Evolutionary conservation across 1,140 invertebrate genomes (phyloP), one percentile per base, ranked within the genome.

Genomic region (Drusus annulatus): DNA sequence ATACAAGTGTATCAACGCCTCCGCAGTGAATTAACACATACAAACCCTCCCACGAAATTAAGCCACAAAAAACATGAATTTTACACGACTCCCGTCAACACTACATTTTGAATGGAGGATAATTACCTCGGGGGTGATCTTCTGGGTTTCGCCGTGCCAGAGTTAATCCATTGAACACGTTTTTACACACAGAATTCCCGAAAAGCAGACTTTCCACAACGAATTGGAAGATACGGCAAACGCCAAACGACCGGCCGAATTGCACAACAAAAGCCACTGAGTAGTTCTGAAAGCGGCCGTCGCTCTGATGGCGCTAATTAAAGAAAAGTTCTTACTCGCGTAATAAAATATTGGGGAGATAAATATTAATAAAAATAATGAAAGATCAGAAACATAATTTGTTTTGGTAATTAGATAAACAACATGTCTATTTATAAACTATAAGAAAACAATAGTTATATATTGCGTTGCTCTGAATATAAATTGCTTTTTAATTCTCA

Each of bases 281-380:
- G 3, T 65, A 77, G 76, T 77, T 63, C 62, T 28, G 62, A 65
- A 77, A 77, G 76, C 76, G 60, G 60, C 54, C 74, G 58, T n/a
- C 17, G 50, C 19, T 60, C n/a, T 62, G 8, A 13, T 77, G 36
- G 76, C 76, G 76, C 74, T 76, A 45, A 3, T 60, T 19, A 2
- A 21, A 0, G 19, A 21, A 23, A 7, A 60, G 56, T 60, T 21
- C 19, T 23, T 60, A 60, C 56, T 15, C 36, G 0, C 2, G 7
- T 8, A 36, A 36, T 36, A 7, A 36, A 8, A 36, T 8, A 45
- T 10, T 8, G 10, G 36, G 31, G 31, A 8, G 31, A 5, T 28
- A n/a, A n/a, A n/a, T n/a, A n/a, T n/a, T n/a, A n/a, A n/a, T n/a
- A n/a, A n/a, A n/a, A n/a, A n/a, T n/a, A n/a, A n/a, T n/a, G n/a